phyloP scores from a whole-genome alignment of 1,140 invertebrate species.

The Episyrphus balteatus region DNA sequence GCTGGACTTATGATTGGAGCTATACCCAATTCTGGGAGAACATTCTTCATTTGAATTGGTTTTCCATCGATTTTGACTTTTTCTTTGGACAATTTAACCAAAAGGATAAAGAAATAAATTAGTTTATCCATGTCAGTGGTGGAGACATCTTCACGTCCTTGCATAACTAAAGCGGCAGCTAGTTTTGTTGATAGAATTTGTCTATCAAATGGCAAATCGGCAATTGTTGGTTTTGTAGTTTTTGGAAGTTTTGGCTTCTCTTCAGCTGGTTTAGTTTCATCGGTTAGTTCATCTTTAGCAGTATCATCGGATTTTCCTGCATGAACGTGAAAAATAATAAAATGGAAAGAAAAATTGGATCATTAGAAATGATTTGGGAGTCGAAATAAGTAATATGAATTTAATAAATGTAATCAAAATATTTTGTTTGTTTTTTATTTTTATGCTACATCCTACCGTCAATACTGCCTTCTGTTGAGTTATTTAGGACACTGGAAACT shows the following conservation, averaged over 20 bases:
- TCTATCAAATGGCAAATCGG: constrained; percentile 21
- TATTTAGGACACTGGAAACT: too few species aligned
- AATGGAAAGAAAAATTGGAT: too few species aligned
- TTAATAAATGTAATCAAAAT: too few species aligned
- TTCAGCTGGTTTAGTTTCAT: neutral
- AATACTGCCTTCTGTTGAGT: too few species aligned
- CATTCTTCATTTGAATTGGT: constrained; percentile 3
- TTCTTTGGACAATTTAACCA: constrained; percentile 29
- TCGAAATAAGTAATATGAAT: too few species aligned
- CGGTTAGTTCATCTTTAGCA: constrained; percentile 9
- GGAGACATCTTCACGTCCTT: constrained; percentile 66
- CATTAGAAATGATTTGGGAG: too few species aligned
- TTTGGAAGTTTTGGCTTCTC: too few species aligned
- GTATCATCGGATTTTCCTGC: too few species aligned
- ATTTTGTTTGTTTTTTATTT: too few species aligned
- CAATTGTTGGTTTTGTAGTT: neutral
- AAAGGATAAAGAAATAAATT: constrained; percentile 61
- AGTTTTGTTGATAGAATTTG: constrained; percentile 58
- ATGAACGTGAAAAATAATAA: too few species aligned
- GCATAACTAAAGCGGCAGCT: constrained; percentile 58
- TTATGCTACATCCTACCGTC: too few species aligned
- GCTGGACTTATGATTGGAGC: too few species aligned
- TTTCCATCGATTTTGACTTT: constrained; percentile 7
- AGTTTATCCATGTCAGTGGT: constrained; percentile 63
- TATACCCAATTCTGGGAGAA: constrained; percentile 7